Base-by-base conservation (phyloP, 1,140 invertebrate genomes). In the Pseudomyrmex flavicornis region DNA sequence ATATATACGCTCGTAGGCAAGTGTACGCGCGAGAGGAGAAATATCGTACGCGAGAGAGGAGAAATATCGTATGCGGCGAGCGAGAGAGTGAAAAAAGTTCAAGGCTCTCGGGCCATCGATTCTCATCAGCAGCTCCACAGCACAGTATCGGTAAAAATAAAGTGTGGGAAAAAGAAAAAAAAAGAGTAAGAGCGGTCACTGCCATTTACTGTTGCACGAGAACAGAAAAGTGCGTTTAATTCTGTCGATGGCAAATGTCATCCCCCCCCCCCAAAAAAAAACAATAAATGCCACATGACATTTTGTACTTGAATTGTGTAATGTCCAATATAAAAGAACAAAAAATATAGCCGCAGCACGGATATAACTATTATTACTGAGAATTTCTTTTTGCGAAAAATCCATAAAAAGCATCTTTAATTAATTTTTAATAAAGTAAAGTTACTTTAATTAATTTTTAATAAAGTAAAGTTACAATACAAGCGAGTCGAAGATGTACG, bases 101-200 rank as follows among this genome's bases (percentile, higher is more conserved):
- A 88, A 88, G 86, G 86, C 85, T 88, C 86, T 83, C 66, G 50
- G 58, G 56, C 68, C 80, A 88, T 86, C 85, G 85, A 88, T 88
- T 88, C 85, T 87, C 72, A 66, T 74, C 44, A 58, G n/a, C 56
- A 9, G 56, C 44, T 13, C 20, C 35, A 17, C 22, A 76, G 75
- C 63, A 61, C 66, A 61, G 76, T 76, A 20, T 61, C n/a, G 3
- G 10, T 12, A 44, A 48, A 54, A 44, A 59, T 2, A 15, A 20
- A 46, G 54, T 8, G 35, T 35, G 5, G 5, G 5, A 58, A 59
- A 10, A n/a, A 13, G 15, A 13, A 10, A 44, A 48, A 48, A 82
- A 59, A 54, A 17, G 7, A 62, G 50, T 54, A 52, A 26, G 74
- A 70, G n/a, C 12, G 82, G 46, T 50, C 56, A 56, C 22, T 22